Evolutionary conservation across 2,888 invertebrate genomes (phyloP).

Genomic region (Clusia tigrina): DNA sequence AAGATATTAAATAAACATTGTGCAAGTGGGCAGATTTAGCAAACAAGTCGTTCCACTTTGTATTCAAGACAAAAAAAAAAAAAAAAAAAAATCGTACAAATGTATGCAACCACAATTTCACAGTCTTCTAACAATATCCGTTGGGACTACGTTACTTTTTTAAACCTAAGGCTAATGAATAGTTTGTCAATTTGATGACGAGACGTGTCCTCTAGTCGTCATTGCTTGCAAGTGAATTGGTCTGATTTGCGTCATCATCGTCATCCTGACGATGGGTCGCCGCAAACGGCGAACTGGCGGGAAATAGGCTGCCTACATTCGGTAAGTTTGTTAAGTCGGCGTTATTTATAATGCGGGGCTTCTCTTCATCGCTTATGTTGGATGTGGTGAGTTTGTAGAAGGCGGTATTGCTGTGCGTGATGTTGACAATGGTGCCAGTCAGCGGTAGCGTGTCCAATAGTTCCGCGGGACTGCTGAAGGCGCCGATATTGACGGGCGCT

Average conservation of each 20-base stretch:
- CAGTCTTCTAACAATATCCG: constrained; percentile 20
- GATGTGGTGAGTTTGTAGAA: constrained; percentile 59
- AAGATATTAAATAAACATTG: too few relatives aligned
- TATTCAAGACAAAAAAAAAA: too few relatives aligned
- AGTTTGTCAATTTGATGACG: background rate
- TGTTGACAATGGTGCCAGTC: constrained; percentile 64
- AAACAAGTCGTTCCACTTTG: too few relatives aligned
- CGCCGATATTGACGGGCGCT: constrained; percentile 65
- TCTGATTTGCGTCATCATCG: background rate
- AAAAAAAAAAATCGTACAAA: background rate
- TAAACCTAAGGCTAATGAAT: background rate
- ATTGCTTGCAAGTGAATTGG: constrained; percentile 32
- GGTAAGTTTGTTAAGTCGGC: constrained; percentile 49
- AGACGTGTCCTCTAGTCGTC: constrained; percentile 9
- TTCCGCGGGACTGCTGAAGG: constrained; percentile 60
- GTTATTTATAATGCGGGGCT: constrained; percentile 48
- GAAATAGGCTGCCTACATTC: constrained; percentile 50
- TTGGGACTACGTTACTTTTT: background rate
- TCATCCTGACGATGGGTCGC: constrained; percentile 26
- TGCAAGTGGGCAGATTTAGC: too few relatives aligned
- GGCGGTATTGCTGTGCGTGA: constrained; percentile 63
- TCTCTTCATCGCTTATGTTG: constrained; percentile 50
- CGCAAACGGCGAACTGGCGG: constrained; percentile 42
- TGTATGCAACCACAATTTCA: constrained; percentile 12
- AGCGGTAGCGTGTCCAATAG: constrained; percentile 59